Percentiles rank a stretch among this genome's conserved stretches.
phyloP scores from a whole-genome alignment of 35 echinoderm and acorn worm species.

The Apostichopus parvimensis region DNA sequence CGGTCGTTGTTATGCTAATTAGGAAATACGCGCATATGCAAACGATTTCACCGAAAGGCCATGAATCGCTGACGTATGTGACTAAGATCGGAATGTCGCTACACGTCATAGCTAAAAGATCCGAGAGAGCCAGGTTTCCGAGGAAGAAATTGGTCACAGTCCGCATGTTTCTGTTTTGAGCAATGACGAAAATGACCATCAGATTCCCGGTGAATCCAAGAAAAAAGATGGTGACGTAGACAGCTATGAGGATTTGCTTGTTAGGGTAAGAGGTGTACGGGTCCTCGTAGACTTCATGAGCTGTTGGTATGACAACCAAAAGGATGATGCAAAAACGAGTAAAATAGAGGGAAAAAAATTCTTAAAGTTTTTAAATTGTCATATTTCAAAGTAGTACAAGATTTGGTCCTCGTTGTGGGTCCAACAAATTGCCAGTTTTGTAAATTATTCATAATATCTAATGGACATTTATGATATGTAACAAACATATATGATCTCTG shows the following conservation, averaged over 20 bases:
- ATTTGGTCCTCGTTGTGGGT: no score
- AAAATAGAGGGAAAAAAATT: no score
- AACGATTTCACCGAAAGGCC: constrained; percentile 69
- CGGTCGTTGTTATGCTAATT: constrained; percentile 62
- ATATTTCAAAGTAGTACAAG: no score
- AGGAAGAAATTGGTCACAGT: constrained; percentile 93
- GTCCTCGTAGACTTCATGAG: not conserved
- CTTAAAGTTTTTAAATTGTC: no score
- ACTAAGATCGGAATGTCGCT: constrained; percentile 83
- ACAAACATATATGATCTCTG: no score
- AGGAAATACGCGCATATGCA: constrained; percentile 66
- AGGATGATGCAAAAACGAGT: no score
- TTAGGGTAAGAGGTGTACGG: constrained; percentile 55
- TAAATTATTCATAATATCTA: no score
- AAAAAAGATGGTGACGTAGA: constrained; percentile 65
- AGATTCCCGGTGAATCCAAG: constrained; percentile 75
- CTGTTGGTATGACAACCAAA: no score
- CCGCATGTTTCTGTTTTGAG: constrained; percentile 75
- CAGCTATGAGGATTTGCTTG: constrained; percentile 59
- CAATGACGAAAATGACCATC: constrained; percentile 86
- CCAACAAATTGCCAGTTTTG: no score
- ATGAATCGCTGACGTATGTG: constrained; percentile 46
- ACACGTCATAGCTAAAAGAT: constrained; percentile 71
- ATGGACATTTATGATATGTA: no score
- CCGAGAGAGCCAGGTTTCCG: constrained; percentile 79